phyloP scores from a whole-genome alignment of 2,113 vertebrate species.

The Cranoglanis bouderius region DNA sequence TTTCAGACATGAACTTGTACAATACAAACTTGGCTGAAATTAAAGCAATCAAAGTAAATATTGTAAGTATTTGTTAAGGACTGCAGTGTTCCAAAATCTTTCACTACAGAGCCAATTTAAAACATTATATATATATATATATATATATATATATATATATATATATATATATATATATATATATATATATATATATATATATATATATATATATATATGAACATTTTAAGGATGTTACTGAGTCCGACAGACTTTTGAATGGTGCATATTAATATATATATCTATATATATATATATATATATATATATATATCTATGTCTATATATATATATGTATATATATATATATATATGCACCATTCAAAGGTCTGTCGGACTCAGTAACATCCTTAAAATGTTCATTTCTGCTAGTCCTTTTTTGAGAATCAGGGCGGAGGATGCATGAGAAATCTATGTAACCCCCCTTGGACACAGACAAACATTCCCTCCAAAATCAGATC shows the following conservation, averaged over 20 bases:
- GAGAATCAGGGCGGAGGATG: slow-evolving; percentile 53
- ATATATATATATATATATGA: background rate
- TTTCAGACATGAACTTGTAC: background rate
- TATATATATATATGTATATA: too few relatives aligned
- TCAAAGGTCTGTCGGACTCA: slow-evolving; percentile 7
- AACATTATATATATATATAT: background rate
- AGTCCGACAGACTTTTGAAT: slow-evolving; percentile 18
- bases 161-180: too few relatives aligned
- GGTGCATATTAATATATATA: too few relatives aligned
- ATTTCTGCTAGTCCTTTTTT: slow-evolving; percentile 41
- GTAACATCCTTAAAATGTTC: slow-evolving; percentile 25
- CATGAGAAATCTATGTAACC: slow-evolving; percentile 59
- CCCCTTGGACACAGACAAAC: slow-evolving; percentile 60
- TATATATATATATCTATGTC: too few relatives aligned
- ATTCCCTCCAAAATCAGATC: slow-evolving; percentile 62
- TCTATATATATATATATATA: too few relatives aligned
- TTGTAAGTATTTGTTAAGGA: slow-evolving; percentile 16
- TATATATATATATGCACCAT: background rate
- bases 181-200: too few relatives aligned
- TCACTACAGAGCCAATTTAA: slow-evolving; percentile 22
- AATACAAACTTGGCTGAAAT: slow-evolving; percentile 20
- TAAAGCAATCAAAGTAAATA: slow-evolving; percentile 22
- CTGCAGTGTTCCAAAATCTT: background rate
- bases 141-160: too few relatives aligned
- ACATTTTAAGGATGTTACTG: slow-evolving; percentile 17